Conservation (phyloP, 1,140 invertebrate genomes). For the Anastrepha ludens region DNA sequence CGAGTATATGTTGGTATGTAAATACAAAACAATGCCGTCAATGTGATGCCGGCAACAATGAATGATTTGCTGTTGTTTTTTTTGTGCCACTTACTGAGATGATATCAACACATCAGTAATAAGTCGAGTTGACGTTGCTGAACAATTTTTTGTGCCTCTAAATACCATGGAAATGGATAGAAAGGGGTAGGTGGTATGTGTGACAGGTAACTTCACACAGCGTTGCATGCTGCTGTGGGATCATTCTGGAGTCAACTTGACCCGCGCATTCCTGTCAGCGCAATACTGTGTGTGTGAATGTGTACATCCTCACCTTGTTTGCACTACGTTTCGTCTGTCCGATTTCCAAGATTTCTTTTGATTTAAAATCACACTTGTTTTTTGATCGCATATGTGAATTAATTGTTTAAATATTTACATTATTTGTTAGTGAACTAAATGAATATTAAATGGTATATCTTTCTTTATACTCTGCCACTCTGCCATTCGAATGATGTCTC, state of each 20-base stretch:
- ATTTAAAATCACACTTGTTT: constrained; percentile 51
- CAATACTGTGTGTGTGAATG: neutral
- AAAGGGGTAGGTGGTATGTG: neutral
- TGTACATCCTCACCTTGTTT: constrained; percentile 29
- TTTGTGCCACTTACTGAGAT: neutral
- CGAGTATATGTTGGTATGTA: constrained; percentile 6
- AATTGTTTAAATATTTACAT: constrained; percentile 74
- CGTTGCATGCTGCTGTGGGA: constrained; percentile 30
- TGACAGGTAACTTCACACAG: neutral
- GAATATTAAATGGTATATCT: constrained; percentile 74
- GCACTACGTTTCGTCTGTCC: constrained; percentile 28
- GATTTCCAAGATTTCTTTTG: constrained; percentile 56
- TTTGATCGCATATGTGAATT: constrained; percentile 74
- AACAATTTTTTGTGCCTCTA: neutral
- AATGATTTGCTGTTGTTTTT: neutral
- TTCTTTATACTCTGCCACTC: neutral
- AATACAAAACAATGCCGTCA: constrained; percentile 29
- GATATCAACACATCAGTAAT: neutral
- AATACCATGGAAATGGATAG: neutral
- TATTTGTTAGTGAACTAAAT: constrained; percentile 75
- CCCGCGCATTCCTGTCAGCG: neutral
- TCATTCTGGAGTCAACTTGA: neutral
- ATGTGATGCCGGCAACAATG: constrained; percentile 24
- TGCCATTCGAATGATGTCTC: neutral
- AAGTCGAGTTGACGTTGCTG: too few species aligned